These are phyloP conservation scores for Poeciliopsis paucimaculata DNA, from an alignment of 2,797 vertebrate species.

Conservation along the genomic window DNA sequence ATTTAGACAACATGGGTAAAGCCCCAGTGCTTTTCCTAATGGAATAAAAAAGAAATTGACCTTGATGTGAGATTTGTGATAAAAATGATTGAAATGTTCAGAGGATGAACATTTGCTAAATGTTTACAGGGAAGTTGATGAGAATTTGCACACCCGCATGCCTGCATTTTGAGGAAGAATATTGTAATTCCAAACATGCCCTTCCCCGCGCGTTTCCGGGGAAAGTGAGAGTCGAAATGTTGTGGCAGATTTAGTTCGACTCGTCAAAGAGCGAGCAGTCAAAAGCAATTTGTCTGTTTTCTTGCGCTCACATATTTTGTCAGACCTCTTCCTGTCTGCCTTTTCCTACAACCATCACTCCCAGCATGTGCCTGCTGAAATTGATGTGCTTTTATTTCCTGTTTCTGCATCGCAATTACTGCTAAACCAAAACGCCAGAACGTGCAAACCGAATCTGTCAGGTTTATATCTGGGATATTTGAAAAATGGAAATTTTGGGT, in stretches of 20 bases:
- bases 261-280: conserved; percentile 62
- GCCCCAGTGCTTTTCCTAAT: conserved; percentile 38
- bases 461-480: not conserved
- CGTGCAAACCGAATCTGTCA: not conserved
- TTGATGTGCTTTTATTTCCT: conserved; percentile 13
- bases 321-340: conserved; percentile 50
- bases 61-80: conserved; percentile 2
- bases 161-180: conserved; percentile 16
- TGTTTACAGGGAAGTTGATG: conserved; percentile 24
- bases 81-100: conserved; percentile 6
- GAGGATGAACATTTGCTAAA: conserved; percentile 3
- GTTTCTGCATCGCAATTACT: conserved; percentile 9
- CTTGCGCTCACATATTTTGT: conserved; percentile 31
- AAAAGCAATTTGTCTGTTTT: conserved; percentile 65
- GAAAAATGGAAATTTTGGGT: not conserved
- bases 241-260: conserved; percentile 61
- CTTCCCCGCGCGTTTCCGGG: conserved; percentile 49
- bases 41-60: conserved; percentile 36
- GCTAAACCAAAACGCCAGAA: conserved; percentile 8
- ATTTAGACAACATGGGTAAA: conserved; percentile 53
- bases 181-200: conserved; percentile 47
- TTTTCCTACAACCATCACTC: conserved; percentile 61
- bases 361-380: conserved; percentile 31
- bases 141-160: not conserved
- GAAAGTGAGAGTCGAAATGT: conserved; percentile 70